Evolutionary conservation across 2,888 invertebrate species (phyloP).

Genomic region (Sinohyriopsis cumingii): DNA sequence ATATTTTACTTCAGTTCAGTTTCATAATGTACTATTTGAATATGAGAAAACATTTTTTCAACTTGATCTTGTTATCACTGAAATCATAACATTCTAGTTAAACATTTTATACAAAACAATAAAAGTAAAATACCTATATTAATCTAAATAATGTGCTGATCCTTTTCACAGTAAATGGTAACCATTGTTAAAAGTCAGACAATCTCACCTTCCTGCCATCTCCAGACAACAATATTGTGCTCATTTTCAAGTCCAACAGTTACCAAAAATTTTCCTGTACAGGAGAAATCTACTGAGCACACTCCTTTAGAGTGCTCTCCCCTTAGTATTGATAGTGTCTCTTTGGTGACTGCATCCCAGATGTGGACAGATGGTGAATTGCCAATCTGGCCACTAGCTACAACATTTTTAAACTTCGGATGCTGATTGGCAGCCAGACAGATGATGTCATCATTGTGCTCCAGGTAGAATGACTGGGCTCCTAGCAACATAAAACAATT

Average conservation of each 20-base stretch:
- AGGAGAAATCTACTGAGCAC: slow-evolving; percentile 71
- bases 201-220: slow-evolving; percentile 70
- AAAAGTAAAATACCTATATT: too few relatives aligned
- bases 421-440: slow-evolving; percentile 70
- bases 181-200: too few relatives aligned
- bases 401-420: slow-evolving; percentile 68
- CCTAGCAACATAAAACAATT: slow-evolving; percentile 50
- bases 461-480: slow-evolving; percentile 70
- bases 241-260: slow-evolving; percentile 68
- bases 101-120: too few relatives aligned
- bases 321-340: slow-evolving; percentile 66
- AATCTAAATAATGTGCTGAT: too few relatives aligned
- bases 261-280: slow-evolving; percentile 69
- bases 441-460: slow-evolving; percentile 72
- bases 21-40: too few relatives aligned
- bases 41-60: too few relatives aligned
- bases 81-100: too few relatives aligned
- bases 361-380: slow-evolving; percentile 66
- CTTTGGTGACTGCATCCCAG: slow-evolving; percentile 68
- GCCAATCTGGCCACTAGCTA: slow-evolving; percentile 72
- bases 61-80: too few relatives aligned
- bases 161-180: too few relatives aligned
- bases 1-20: too few relatives aligned
- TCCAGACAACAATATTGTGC: slow-evolving; percentile 69
- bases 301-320: slow-evolving; percentile 67